Evolutionary conservation across 2,113 vertebrate genomes (phyloP), one percentile per base, ranked within the genome.

Genomic region (Euleptes europaea): DNA sequence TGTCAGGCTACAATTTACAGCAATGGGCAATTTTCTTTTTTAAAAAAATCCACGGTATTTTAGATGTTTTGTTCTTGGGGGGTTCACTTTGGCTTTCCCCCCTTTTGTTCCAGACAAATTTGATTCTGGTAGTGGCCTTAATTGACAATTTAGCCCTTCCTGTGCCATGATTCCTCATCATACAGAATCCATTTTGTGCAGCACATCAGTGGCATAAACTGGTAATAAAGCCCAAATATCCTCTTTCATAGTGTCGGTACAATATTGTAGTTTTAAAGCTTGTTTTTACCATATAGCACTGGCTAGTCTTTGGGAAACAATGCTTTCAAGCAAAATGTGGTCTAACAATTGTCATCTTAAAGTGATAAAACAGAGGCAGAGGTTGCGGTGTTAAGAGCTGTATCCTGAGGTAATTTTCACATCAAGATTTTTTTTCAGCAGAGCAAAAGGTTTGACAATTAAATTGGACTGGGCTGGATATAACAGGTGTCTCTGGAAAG

Each of bases 391-490:
- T 33, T 78, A 10, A 15, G 49, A 77, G 66, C 75, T 28, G 63
- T 71, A 78, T 85, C 76, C 76, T 63, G 51, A 85, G 84, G 84
- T 47, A 60, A 72, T 85, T 85, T 79, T 79, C 76, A 79, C 67
- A 79, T 78, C 76, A 78, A 83, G n/a, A 71, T 63, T 40, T 38
- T 63, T 82, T 54, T 77, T 63, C 66, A 47, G 54, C 3, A 9
- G 74, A 78, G 74, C 42, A 40, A 78, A 83, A 51, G 17, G 54
- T 60, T 71, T 82, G 80, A 83, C 77, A 74, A 73, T 74, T 74
- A 74, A 51, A 86, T 86, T 74, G 70, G 49, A 63, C 78, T 3
- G 11, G n/a, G 19, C 69, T 73, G 57, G 42, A 72, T 79, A 72
- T 35, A 71, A 72, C 40, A 72, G 76, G 69, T 38, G 71, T 63